A percentile compares a stretch with the other conserved stretches of the same genome.
Conservation (phyloP, 2,797 vertebrate species). For the Octomys mimax region DNA sequence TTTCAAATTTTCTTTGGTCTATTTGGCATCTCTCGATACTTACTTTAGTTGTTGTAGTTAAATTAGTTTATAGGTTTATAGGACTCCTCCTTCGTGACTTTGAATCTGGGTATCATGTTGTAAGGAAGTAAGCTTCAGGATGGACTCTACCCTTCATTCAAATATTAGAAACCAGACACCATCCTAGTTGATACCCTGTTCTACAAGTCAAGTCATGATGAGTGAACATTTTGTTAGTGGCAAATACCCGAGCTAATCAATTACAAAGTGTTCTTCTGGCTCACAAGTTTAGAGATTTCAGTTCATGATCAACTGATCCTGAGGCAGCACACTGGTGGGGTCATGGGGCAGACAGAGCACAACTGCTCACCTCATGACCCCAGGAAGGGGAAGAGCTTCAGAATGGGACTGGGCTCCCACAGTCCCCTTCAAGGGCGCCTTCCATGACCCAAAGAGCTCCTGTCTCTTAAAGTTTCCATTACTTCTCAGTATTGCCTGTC, state of each 20-base stretch:
- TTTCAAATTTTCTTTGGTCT: background rate
- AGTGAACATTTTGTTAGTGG: background rate
- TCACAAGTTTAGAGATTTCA: background rate
- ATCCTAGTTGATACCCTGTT: background rate
- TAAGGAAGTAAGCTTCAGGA: background rate
- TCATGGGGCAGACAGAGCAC: background rate
- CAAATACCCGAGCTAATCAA: background rate
- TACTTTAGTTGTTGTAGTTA: background rate
- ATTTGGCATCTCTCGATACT: background rate
- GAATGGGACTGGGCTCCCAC: background rate
- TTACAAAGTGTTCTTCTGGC: background rate
- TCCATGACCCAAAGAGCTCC: background rate
- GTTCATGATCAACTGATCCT: background rate
- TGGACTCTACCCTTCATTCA: conserved; percentile 10
- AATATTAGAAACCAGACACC: conserved; percentile 31
- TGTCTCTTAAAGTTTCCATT: background rate
- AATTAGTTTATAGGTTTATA: background rate
- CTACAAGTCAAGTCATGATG: background rate
- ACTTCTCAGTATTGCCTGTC: background rate
- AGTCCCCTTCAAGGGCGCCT: background rate
- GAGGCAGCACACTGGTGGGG: background rate
- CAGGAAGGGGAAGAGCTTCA: background rate
- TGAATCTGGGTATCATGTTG: conserved; percentile 14
- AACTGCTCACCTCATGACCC: background rate
- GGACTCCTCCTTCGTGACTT: background rate